These are phyloP conservation scores for Cryptocephalus moraei DNA, from an alignment of 2,888 invertebrate genomes.

Conservation along the genomic window DNA sequence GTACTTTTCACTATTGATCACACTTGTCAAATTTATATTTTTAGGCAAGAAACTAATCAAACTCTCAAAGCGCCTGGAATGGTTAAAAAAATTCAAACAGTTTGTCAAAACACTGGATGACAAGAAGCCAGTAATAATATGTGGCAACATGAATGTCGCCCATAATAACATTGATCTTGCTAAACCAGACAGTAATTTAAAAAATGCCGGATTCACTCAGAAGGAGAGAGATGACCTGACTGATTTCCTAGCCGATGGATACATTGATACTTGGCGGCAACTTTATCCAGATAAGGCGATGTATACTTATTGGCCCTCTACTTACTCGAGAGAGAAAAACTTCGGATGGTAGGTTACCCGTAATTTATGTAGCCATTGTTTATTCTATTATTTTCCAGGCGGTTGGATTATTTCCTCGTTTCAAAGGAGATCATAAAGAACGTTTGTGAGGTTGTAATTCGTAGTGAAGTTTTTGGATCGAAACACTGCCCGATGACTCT, in stretches of 20 bases:
- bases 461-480: too few relatives aligned
- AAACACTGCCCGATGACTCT: too few relatives aligned
- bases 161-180: neutral
- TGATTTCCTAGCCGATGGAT: neutral
- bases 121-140: neutral
- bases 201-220: neutral
- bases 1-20: too few relatives aligned
- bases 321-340: too few relatives aligned
- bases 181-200: neutral
- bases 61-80: neutral
- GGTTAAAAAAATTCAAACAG: neutral
- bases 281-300: neutral
- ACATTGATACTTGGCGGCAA: neutral
- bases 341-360: too few relatives aligned
- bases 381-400: too few relatives aligned
- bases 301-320: too few relatives aligned
- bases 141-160: neutral
- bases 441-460: too few relatives aligned
- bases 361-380: too few relatives aligned
- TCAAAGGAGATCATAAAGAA: too few relatives aligned
- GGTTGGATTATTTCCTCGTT: too few relatives aligned
- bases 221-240: neutral
- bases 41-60: neutral
- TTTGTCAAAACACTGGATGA: neutral
- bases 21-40: too few relatives aligned